Evolutionary conservation across 2,113 vertebrate genomes (phyloP), one percentile per base, ranked within the genome.

Genomic region (Alligator sinensis): DNA sequence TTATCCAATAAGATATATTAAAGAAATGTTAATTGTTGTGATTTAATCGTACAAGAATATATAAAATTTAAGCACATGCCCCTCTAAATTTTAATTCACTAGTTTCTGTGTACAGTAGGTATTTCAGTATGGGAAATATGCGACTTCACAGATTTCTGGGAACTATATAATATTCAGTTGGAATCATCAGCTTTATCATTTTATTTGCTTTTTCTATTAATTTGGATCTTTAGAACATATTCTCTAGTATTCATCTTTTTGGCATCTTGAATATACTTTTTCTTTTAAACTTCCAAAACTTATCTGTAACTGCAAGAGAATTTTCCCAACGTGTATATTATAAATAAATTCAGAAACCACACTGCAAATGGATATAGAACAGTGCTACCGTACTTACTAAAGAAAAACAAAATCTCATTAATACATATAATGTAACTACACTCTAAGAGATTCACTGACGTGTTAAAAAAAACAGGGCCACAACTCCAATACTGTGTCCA

Each of bases 31-130:
- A 79, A 34, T 16, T 76, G 38, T 72, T 82, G 21, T 11, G 38
- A 84, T 9, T 77, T 76, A 91, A 94, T 86, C 13, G 38, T 10
- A 22, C 28, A 79, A 18, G 60, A 57, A 77, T 17, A 54, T 81
- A 12, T 30, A 22, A 47, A 74, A 22, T 82, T 92, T 54, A 79
- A 28, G 54, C 0, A 38, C 6, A 55, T 0, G 0, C 22, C 38
- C 57, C 54, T 87, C 68, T 82, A 68, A 15, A 60, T 92, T 93
- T 95, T 87, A 77, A 81, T 82, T 74, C 66, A 79, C 34, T 80
- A 68, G 10, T 11, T 21, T 47, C 11, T 72, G 77, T 6, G n/a
- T 61, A 82, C 57, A 28, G 34, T 55, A 86, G 4, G 34, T 17
- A 21, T 84, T 80, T 74, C 28, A 87, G n/a, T 64, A 84, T 86